Base-by-base conservation (phyloP, 2,888 invertebrate genomes). In the Bruchidius siliquastri region DNA sequence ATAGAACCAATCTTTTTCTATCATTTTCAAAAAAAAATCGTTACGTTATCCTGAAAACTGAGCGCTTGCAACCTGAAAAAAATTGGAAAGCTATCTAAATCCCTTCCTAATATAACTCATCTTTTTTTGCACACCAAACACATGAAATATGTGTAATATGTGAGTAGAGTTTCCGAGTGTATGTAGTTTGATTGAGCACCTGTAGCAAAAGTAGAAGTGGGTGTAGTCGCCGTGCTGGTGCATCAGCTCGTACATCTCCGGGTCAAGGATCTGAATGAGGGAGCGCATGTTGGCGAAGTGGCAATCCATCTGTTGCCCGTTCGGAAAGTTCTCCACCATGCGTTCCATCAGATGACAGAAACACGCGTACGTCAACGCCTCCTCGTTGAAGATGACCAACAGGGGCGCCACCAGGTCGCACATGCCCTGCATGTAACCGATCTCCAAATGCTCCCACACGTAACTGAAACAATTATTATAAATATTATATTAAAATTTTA, bases 341-440 rank as follows among this genome's bases (percentile, higher is more conserved):
- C 97, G 89, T 77, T 92, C 91, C 98, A 98, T 98, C 74, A 98
- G 88, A 72, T 93, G 92, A 80, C 94, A 93, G 88, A 98, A 98
- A 84, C 97, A 94, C 75, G 96, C 95, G 84, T 97, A 96, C 0
- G 97, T 94, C 18, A 93, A 87, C 0, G 96, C 94, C 86, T 98
- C 98, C 84, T 98, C 97, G 83, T 96, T 94, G 88, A 97, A 93
- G 82, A 96, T 93, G 20, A 98, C 97, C 21, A 98, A 89, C 0
- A 98, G 88, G 0, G 97, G 98, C 0, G 98, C 98, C 0, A 94
- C 96, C 75, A 98, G 88, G 87, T 98, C 98, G 86, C 98, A 98
- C 98, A 98, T 98, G 81, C 98, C 98, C 86, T 98, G 98, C 90
- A 98, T 96, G 88, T 98, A 98, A 18, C 98, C 98, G 67, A 93